phyloP scores from a whole-genome alignment of 2,113 vertebrate genomes.

The Mormoops blainvillei region DNA sequence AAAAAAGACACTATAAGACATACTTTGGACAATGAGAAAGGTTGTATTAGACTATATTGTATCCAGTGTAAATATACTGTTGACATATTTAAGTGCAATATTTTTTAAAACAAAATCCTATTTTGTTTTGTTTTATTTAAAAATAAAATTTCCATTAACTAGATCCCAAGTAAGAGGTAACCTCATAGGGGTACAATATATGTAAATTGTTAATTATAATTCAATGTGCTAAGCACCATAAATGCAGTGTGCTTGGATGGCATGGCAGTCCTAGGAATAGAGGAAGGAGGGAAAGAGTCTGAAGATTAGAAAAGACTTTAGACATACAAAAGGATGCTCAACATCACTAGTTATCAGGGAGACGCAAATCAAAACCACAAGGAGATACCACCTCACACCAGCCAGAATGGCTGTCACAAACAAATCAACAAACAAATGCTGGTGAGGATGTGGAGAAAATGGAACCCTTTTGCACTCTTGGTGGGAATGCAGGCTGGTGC shows the following conservation, averaged over 20 bases:
- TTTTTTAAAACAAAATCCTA: background rate
- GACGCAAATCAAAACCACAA: no score
- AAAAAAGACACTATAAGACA: background rate
- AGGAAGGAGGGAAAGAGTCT: background rate
- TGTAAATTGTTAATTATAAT: background rate
- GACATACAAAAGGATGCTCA: no score
- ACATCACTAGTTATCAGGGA: no score
- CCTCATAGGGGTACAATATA: background rate
- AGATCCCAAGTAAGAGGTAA: background rate
- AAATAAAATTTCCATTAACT: background rate
- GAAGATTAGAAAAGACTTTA: background rate
- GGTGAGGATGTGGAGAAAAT: no score
- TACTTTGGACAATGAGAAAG: background rate
- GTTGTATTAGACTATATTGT: background rate
- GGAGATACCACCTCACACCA: no score
- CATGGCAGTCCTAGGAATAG: background rate
- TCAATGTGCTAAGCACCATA: background rate
- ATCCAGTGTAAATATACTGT: background rate
- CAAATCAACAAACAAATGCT: no score
- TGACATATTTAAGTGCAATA: background rate
- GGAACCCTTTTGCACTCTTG: no score
- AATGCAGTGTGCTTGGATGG: background rate
- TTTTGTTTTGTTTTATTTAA: no score
- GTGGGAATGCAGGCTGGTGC: no score
- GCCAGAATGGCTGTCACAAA: no score